Evolutionary conservation across 2,113 vertebrate species (phyloP).

Genomic region (Heterocephalus glaber): DNA sequence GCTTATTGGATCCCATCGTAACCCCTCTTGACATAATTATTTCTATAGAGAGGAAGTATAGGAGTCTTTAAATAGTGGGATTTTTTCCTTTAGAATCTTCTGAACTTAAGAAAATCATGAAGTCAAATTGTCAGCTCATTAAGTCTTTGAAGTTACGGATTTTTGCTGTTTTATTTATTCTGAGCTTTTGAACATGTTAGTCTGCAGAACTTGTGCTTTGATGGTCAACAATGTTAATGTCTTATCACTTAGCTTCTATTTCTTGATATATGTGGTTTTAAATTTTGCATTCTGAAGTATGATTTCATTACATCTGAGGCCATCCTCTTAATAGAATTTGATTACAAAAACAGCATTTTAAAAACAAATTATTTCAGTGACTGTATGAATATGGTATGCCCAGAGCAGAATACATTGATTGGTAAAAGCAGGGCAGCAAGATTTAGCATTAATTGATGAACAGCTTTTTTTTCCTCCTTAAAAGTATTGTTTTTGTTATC

Average conservation of each 20-base stretch:
- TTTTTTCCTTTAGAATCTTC: conserved; percentile 13
- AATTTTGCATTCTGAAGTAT: background rate
- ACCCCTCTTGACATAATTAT: background rate
- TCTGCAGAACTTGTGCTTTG: background rate
- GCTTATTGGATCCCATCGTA: conserved; percentile 26
- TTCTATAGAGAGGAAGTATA: background rate
- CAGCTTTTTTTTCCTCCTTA: background rate
- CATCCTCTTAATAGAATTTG: background rate
- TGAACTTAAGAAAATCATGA: background rate
- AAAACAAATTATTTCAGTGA: conserved; percentile 32
- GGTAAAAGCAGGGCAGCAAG: background rate
- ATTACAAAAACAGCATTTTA: background rate
- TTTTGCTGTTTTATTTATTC: background rate
- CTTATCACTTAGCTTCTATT: conserved; percentile 14
- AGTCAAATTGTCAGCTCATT: conserved; percentile 23
- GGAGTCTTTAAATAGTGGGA: background rate
- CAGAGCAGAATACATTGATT: background rate
- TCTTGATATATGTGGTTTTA: background rate
- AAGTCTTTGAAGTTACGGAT: background rate
- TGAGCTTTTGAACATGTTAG: background rate
- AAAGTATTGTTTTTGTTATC: background rate
- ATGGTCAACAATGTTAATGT: background rate
- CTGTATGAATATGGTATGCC: background rate
- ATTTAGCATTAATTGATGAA: background rate
- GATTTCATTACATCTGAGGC: background rate